Evolutionary conservation across 2,113 vertebrate genomes (phyloP).

Genomic region (Melanerpes aurifrons): DNA sequence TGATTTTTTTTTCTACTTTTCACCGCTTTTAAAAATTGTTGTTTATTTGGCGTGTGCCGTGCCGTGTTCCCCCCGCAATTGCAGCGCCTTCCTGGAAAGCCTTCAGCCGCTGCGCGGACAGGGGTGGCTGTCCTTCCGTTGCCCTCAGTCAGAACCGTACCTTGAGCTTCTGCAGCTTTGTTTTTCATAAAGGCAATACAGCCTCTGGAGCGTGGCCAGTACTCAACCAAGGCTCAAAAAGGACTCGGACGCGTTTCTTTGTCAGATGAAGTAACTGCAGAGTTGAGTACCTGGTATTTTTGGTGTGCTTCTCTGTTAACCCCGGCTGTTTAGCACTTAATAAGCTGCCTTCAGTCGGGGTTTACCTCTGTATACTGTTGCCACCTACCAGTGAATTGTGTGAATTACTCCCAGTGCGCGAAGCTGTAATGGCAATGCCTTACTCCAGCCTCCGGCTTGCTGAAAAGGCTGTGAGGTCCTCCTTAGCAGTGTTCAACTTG

Average conservation of each 20-base stretch:
- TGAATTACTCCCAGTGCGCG: background rate
- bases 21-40: too few species aligned
- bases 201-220: background rate
- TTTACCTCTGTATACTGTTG: background rate
- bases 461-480: background rate
- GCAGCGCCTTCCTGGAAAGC: background rate
- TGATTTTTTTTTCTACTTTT: too few species aligned
- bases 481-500: background rate
- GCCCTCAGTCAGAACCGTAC: rapidly evolving
- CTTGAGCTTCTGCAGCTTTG: background rate
- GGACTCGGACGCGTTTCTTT: background rate
- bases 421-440: background rate
- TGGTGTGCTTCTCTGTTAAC: background rate
- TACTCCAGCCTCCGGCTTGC: background rate
- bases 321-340: background rate
- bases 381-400: conserved; percentile 20
- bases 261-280: background rate
- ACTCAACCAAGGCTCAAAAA: background rate
- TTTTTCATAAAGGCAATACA: background rate
- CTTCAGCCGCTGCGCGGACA: rapidly evolving
- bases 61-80: too few species aligned
- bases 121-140: too few species aligned
- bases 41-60: too few species aligned
- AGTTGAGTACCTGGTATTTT: background rate
- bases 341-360: background rate